Evolutionary conservation across 2,888 invertebrate species (phyloP).

Genomic region (Macrosiphum euphorbiae): DNA sequence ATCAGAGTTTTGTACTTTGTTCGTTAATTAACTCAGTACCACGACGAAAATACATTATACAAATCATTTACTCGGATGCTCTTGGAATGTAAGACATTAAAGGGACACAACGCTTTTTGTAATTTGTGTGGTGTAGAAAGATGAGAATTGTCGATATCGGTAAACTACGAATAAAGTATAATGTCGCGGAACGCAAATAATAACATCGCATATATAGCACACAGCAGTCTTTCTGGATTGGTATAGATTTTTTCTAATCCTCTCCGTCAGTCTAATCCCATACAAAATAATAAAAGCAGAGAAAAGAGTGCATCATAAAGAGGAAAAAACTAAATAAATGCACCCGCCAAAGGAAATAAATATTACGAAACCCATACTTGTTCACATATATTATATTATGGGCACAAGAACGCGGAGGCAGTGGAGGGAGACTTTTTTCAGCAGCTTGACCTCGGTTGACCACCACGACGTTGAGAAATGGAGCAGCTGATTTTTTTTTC

Average conservation of each 20-base stretch:
- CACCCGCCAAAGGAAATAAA: background rate
- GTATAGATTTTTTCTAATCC: background rate
- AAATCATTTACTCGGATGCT: background rate
- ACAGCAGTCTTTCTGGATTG: background rate
- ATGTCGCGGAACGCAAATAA: background rate
- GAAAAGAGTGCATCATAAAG: background rate
- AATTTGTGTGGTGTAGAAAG: background rate
- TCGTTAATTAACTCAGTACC: background rate
- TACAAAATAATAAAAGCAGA: conserved; percentile 12
- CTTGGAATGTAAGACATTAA: background rate
- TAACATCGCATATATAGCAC: background rate
- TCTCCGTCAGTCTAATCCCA: background rate
- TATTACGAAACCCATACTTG: conserved; percentile 21
- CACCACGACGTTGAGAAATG: conserved; percentile 35
- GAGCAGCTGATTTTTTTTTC: conserved; percentile 53
- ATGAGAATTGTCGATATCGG: background rate
- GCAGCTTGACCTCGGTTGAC: conserved; percentile 58
- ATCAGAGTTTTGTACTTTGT: no score
- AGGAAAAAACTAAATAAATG: background rate
- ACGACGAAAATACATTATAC: background rate
- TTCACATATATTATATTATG: background rate
- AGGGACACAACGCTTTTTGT: background rate
- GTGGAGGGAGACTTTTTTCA: conserved; percentile 26
- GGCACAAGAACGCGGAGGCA: background rate
- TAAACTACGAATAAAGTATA: background rate